Percentiles rank a stretch among this genome's conserved stretches.
Evolutionary conservation across 2,113 vertebrate species (phyloP).

Genomic region (Megaleporinus macrocephalus): DNA sequence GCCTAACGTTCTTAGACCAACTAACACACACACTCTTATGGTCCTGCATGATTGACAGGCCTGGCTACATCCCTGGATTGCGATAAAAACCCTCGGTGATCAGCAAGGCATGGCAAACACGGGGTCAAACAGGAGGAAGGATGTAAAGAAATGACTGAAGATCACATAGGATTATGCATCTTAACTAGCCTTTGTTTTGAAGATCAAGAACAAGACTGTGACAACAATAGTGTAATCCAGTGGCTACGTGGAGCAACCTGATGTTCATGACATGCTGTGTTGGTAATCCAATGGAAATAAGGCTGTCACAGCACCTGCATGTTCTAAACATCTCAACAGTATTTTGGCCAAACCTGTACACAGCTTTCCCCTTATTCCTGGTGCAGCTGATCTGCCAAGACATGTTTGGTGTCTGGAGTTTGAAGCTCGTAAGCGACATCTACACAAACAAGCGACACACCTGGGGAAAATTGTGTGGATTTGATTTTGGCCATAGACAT

Average conservation of each 20-base stretch:
- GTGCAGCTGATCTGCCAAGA: not conserved
- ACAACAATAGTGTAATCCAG: not conserved
- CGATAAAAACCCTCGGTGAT: not conserved
- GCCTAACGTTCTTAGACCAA: constrained; percentile 7
- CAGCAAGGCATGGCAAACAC: not conserved
- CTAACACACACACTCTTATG: not conserved
- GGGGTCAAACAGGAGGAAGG: not conserved
- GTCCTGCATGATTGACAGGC: not conserved
- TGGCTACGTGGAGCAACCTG: not conserved
- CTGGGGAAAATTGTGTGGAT: no score
- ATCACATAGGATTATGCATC: not conserved
- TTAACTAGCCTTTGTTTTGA: not conserved
- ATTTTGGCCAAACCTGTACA: not conserved
- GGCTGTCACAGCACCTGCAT: not conserved
- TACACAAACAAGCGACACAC: not conserved
- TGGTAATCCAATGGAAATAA: not conserved
- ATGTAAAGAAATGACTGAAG: not conserved
- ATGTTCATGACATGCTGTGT: not conserved
- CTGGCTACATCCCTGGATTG: not conserved
- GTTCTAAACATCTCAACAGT: not conserved
- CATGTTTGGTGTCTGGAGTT: not conserved
- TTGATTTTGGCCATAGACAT: no score
- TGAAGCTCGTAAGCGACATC: not conserved
- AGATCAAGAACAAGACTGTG: not conserved
- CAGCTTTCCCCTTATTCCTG: not conserved